phyloP scores from a whole-genome alignment of 2,797 vertebrate genomes.

The Malacoctenus gilli region DNA sequence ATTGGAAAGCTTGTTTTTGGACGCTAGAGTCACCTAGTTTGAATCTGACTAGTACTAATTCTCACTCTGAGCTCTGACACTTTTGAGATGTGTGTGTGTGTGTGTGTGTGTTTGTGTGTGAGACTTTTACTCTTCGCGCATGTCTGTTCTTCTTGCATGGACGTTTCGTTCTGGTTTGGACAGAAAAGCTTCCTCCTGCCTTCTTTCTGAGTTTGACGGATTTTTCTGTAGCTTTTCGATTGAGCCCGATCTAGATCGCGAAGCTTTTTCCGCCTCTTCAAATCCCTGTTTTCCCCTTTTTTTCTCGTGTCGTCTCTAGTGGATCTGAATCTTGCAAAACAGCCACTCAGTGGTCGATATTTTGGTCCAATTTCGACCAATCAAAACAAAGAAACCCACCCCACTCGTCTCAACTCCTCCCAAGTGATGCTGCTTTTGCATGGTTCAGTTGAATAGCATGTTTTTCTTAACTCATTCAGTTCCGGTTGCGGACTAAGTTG shows the following conservation, averaged over 20 bases:
- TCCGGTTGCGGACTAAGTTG: constrained; percentile 72
- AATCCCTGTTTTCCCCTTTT: constrained; percentile 56
- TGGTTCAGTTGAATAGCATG: constrained; percentile 83
- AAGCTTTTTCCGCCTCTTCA: constrained; percentile 67
- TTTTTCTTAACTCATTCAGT: constrained; percentile 78
- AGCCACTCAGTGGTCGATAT: constrained; percentile 58
- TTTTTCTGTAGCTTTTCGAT: constrained; percentile 69
- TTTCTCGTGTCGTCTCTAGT: constrained; percentile 64
- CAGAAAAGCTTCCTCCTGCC: constrained; percentile 58
- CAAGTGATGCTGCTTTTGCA: constrained; percentile 81
- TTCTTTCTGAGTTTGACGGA: constrained; percentile 57
- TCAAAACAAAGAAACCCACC: constrained; percentile 21
- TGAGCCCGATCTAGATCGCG: constrained; percentile 54
- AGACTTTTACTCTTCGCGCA: constrained; percentile 85
- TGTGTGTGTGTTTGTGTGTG: constrained; percentile 51
- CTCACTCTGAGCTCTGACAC: constrained; percentile 77
- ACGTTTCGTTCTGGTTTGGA: constrained; percentile 72
- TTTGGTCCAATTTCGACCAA: constrained; percentile 30
- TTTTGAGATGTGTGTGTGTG: constrained; percentile 58
- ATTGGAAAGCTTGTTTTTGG: constrained; percentile 42
- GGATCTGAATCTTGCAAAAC: constrained; percentile 82
- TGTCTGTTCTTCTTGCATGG: constrained; percentile 93
- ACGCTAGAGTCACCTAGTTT: constrained; percentile 74
- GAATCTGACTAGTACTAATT: constrained; percentile 90
- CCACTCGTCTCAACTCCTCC: constrained; percentile 24